phyloP scores from a whole-genome alignment of 2,888 invertebrate genomes.

The Amiota minor region DNA sequence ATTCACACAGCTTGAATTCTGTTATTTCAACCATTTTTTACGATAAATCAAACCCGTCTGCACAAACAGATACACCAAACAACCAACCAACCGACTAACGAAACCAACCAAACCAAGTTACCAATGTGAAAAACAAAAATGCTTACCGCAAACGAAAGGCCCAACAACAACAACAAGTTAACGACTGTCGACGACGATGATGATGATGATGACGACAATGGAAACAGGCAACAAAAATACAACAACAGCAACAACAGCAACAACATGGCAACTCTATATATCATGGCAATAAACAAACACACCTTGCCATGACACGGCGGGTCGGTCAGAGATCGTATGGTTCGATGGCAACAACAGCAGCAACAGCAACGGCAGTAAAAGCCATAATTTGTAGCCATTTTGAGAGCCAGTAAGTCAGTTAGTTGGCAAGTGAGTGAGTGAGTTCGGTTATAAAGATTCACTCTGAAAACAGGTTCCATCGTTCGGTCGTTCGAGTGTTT shows the following conservation, averaged over 20 bases:
- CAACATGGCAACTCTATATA: constrained; percentile 16
- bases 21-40: background rate
- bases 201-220: no score
- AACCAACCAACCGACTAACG: no score
- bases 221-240: background rate
- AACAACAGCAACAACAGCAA: background rate
- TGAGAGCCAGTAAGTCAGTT: constrained; percentile 7
- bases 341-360: background rate
- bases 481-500: no score
- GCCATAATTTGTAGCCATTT: constrained; percentile 32
- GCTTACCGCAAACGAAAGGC: constrained; percentile 19
- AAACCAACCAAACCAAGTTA: no score
- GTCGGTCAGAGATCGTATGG: background rate
- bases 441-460: background rate
- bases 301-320: constrained; percentile 15
- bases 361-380: background rate
- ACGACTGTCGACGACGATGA: background rate
- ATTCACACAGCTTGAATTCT: constrained; percentile 1
- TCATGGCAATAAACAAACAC: constrained; percentile 31
- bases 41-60: background rate
- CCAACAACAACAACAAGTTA: constrained; percentile 31
- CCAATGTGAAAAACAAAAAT: no score
- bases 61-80: no score
- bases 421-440: background rate
- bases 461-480: no score